phyloP scores from a whole-genome alignment of 1,140 invertebrate species.

The Conopomorpha cramerella region DNA sequence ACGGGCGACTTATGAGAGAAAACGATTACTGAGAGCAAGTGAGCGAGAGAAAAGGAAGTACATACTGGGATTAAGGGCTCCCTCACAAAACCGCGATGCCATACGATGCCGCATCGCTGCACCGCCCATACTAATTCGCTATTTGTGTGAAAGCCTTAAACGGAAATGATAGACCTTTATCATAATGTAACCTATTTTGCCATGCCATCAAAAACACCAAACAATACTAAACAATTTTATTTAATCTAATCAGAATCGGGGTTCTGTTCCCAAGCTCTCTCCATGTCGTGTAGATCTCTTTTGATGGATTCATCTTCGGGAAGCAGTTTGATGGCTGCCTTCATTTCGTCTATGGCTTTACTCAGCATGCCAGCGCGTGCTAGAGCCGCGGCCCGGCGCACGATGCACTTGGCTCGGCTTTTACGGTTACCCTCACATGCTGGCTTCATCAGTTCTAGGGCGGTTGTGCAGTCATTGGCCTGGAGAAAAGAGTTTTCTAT shows the following conservation, averaged over 20 bases:
- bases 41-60: no score
- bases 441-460: slow-evolving; percentile 74
- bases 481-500: slow-evolving; percentile 8
- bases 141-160: slow-evolving; percentile 17
- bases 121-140: no score
- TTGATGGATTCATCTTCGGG: slow-evolving; percentile 50
- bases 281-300: slow-evolving; percentile 52
- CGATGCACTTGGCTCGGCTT: slow-evolving; percentile 71
- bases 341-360: slow-evolving; percentile 76
- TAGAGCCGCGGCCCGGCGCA: slow-evolving; percentile 72
- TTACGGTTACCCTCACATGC: slow-evolving; percentile 71
- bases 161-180: no score
- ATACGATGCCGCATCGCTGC: no score
- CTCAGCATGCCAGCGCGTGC: slow-evolving; percentile 71
- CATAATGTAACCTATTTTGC: no score
- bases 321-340: slow-evolving; percentile 69
- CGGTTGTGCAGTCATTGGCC: slow-evolving; percentile 63
- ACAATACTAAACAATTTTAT: no score
- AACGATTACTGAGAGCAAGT: no score
- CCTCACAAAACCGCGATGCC: no score
- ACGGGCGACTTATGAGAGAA: no score
- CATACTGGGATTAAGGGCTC: no score
- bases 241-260: slow-evolving; percentile 29
- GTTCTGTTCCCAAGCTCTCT: slow-evolving; percentile 56
- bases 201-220: neutral